These are phyloP conservation scores for Anhinga rufa DNA, from an alignment of 2,113 vertebrate genomes.

Conservation along the genomic window DNA sequence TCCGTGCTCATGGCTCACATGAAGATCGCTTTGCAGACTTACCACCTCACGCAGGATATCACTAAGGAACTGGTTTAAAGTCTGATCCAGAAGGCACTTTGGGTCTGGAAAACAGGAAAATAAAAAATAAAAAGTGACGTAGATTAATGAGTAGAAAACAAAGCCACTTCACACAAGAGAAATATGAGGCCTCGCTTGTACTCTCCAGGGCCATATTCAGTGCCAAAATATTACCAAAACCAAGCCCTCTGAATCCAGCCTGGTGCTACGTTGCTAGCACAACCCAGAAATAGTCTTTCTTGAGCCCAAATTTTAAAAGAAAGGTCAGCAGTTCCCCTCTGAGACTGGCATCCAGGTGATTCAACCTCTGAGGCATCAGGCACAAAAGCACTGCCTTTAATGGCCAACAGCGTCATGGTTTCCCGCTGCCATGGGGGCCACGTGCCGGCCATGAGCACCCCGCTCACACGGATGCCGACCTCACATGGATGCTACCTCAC, in stretches of 20 bases:
- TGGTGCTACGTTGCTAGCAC: fast-evolving
- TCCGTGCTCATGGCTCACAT: fast-evolving
- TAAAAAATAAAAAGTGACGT: fast-evolving
- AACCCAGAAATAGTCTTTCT: background rate
- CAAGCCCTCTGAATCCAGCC: too few relatives aligned
- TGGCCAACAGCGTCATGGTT: background rate
- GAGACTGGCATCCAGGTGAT: fast-evolving
- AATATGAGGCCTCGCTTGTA: fast-evolving
- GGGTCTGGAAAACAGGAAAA: slow-evolving; percentile 15
- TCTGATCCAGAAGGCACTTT: slow-evolving; percentile 1
- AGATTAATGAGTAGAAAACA: background rate
- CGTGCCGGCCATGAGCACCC: fast-evolving
- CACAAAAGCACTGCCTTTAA: fast-evolving
- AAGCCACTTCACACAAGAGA: background rate
- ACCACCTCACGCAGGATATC: slow-evolving; percentile 30
- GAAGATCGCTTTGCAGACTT: background rate
- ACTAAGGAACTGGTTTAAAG: slow-evolving; percentile 1
- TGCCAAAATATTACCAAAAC: background rate
- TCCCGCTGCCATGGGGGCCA: background rate
- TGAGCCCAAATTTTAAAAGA: background rate
- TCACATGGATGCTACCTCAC: background rate
- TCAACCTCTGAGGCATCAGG: background rate
- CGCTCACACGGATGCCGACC: fast-evolving
- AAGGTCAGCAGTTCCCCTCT: background rate
- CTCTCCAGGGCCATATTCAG: background rate